Conservation (phyloP, 2,113 vertebrate species). For the Hippocampus comes region DNA sequence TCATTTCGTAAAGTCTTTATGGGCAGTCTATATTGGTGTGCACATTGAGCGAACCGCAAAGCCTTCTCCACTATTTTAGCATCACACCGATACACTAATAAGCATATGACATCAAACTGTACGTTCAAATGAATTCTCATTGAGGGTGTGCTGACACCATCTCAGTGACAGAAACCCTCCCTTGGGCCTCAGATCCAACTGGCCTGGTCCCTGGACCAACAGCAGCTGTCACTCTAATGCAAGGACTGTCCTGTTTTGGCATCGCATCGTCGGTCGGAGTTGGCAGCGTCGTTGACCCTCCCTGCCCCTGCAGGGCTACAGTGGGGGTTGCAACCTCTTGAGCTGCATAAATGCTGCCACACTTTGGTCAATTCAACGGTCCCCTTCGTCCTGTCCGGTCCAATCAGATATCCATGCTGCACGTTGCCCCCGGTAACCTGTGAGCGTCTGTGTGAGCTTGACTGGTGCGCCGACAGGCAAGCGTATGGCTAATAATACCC, state of each 20-base stretch:
- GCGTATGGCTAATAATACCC: slow-evolving; percentile 54
- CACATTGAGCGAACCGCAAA: slow-evolving; percentile 44
- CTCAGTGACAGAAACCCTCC: slow-evolving; percentile 46
- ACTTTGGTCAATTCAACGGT: slow-evolving; percentile 51
- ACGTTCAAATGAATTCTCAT: slow-evolving; percentile 36
- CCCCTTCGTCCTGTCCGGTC: slow-evolving; percentile 46
- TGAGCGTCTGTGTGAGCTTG: slow-evolving; percentile 35
- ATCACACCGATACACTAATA: slow-evolving; percentile 35
- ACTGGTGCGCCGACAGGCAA: slow-evolving; percentile 41
- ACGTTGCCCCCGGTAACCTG: slow-evolving; percentile 53
- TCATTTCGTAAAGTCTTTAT: background rate
- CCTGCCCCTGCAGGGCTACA: slow-evolving; percentile 31
- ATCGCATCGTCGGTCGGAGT: slow-evolving; percentile 37
- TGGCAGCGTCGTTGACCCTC: slow-evolving; percentile 47
- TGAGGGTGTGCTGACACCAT: slow-evolving; percentile 41
- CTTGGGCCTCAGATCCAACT: slow-evolving; percentile 40
- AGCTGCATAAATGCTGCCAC: slow-evolving; percentile 47
- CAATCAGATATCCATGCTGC: slow-evolving; percentile 52
- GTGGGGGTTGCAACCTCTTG: slow-evolving; percentile 37
- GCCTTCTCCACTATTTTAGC: slow-evolving; percentile 38
- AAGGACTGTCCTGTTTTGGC: slow-evolving; percentile 26
- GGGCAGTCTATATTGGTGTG: slow-evolving; percentile 23
- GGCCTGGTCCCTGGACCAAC: slow-evolving; percentile 44
- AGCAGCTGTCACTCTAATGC: slow-evolving; percentile 64
- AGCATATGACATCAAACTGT: slow-evolving; percentile 43